Percentiles rank a stretch among this genome's conserved stretches.
Evolutionary conservation across 2,888 invertebrate genomes (phyloP).

Genomic region (Piscicola geometra): DNA sequence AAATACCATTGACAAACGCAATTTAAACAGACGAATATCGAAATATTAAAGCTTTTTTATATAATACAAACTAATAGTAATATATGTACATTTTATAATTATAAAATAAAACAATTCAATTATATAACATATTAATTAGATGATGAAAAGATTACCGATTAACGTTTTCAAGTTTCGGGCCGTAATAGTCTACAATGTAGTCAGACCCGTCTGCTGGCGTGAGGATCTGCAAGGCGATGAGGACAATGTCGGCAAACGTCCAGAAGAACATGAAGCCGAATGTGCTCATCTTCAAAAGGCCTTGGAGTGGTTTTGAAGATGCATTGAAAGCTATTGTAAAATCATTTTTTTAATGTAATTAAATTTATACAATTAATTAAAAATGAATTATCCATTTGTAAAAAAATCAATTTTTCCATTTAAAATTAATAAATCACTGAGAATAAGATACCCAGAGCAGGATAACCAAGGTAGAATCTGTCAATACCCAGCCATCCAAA

Average conservation of each 20-base stretch:
- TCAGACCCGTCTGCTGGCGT: slow-evolving; percentile 91
- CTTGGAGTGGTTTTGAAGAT: no score
- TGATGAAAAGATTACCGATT: no score
- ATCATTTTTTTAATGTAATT: no score
- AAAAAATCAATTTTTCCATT: not conserved
- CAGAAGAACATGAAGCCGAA: slow-evolving; percentile 90
- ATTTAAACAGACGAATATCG: no score
- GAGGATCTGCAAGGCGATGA: slow-evolving; percentile 84
- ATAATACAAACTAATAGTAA: no score
- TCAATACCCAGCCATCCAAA: slow-evolving; percentile 96
- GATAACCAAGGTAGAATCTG: slow-evolving; percentile 95
- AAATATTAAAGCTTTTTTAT: slow-evolving; percentile 63
- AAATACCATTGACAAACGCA: no score
- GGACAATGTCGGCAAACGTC: slow-evolving; percentile 85
- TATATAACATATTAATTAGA: no score
- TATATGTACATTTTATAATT: no score
- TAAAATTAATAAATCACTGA: not conserved
- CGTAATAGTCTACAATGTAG: slow-evolving; percentile 87
- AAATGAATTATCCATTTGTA: no score
- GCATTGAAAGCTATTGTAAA: no score
- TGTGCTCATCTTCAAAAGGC: slow-evolving; percentile 87
- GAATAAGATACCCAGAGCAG: slow-evolving; percentile 68
- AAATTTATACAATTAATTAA: slow-evolving; percentile 6
- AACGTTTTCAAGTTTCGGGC: slow-evolving; percentile 76
- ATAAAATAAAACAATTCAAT: no score